Evolutionary conservation across 1,140 invertebrate species (phyloP).

Genomic region (Hyposmocoma kahamanoa): DNA sequence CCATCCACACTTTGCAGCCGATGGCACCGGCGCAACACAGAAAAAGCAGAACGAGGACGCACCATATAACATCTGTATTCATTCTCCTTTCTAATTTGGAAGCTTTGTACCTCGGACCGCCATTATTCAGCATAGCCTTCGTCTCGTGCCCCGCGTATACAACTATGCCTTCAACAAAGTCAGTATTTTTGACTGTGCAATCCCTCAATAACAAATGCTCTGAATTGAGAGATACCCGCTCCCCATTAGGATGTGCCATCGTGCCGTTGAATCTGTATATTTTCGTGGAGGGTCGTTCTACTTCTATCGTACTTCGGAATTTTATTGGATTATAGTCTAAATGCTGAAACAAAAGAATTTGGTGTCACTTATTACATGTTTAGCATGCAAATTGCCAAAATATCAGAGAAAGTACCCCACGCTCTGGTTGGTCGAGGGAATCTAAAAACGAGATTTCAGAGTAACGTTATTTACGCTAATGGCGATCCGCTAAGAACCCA

Average conservation of each 20-base stretch:
- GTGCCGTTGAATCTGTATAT: slow-evolving; percentile 96
- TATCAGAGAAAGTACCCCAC: slow-evolving; percentile 30
- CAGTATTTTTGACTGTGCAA: slow-evolving; percentile 92
- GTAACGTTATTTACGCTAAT: too few relatives aligned
- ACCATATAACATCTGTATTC: slow-evolving; percentile 97
- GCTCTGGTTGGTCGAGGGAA: slow-evolving; percentile 18
- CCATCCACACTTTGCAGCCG: slow-evolving; percentile 90
- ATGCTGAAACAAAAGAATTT: slow-evolving; percentile 65
- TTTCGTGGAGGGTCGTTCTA: slow-evolving; percentile 95
- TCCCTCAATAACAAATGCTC: slow-evolving; percentile 96
- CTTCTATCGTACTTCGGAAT: slow-evolving; percentile 90
- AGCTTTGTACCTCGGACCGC: slow-evolving; percentile 95
- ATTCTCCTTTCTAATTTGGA: slow-evolving; percentile 94
- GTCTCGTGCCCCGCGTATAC: slow-evolving; percentile 98
- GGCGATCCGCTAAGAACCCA: too few relatives aligned
- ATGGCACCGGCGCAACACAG: slow-evolving; percentile 93
- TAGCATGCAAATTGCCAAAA: slow-evolving; percentile 6
- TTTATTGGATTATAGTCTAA: slow-evolving; percentile 84
- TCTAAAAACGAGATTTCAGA: too few relatives aligned
- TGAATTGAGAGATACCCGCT: slow-evolving; percentile 88
- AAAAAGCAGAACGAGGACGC: slow-evolving; percentile 93
- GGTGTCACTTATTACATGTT: background rate
- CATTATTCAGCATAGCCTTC: slow-evolving; percentile 98
- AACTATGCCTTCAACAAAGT: slow-evolving; percentile 95
- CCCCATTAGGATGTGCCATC: slow-evolving; percentile 87